phyloP scores from a whole-genome alignment of 64 coral and sea anemone species.

The Platygyra sinensis region DNA sequence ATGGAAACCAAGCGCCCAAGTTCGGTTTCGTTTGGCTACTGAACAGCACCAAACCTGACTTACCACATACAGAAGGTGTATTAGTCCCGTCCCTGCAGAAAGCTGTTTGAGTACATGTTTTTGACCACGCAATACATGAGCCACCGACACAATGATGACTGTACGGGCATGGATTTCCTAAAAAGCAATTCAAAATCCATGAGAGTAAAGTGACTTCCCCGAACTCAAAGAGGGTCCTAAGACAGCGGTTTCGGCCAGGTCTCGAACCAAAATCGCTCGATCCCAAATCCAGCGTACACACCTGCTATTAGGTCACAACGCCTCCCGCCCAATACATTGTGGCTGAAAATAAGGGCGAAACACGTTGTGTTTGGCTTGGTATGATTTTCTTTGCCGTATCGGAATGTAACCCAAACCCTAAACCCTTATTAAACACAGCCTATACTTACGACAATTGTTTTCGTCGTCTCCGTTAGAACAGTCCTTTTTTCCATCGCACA shows the following conservation, averaged over 20 bases:
- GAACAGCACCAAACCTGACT: background rate
- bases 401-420: too few species aligned
- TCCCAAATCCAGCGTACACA: too few species aligned
- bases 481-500: conserved; percentile 12
- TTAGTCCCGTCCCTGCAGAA: conserved; percentile 1
- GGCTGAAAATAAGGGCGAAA: too few species aligned
- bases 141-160: background rate
- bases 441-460: conserved; percentile 31
- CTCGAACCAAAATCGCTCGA: too few species aligned
- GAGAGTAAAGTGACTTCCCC: background rate
- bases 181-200: background rate
- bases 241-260: too few species aligned
- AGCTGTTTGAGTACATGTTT: background rate
- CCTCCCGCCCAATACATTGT: too few species aligned
- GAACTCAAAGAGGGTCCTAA: too few species aligned
- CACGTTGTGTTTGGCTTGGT: too few species aligned
- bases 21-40: background rate
- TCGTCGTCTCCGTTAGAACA: conserved; percentile 37
- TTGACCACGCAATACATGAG: background rate
- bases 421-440: background rate
- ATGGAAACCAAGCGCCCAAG: background rate
- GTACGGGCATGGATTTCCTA: background rate
- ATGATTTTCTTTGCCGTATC: too few species aligned
- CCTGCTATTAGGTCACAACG: too few species aligned
- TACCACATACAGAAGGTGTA: background rate